Base-by-base conservation (phyloP, 2,797 vertebrate species). In the Aselliscus stoliczkanus region DNA sequence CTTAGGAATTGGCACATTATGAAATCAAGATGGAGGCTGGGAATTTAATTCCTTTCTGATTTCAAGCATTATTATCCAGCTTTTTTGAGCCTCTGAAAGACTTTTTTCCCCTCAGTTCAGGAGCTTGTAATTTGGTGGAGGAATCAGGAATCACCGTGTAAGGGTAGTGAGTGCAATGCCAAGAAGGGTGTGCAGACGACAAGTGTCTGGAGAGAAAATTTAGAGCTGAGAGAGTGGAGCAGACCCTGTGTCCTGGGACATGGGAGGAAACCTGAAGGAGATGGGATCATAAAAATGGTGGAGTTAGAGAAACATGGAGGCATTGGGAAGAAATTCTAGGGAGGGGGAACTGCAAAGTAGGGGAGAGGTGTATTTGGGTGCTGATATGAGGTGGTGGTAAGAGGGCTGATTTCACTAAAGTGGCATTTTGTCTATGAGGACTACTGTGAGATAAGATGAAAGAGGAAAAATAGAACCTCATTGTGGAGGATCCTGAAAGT, bases 111-210 rank as follows among this genome's bases (percentile, higher is more conserved):
- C 17, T 10, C 37, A 64, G 5, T 13, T 4, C 14, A 56, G 31
- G 42, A 64, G 15, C 23, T 60, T 84, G 20, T 0, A 62, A 4
- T 79, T 89, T 34, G 21, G 65, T 31, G 37, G 42, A 15, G 20
- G 29, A 29, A 13, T 79, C 5, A 31, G 23, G 34, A 83, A 39
- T 58, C 4, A 4, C 42, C 18, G 14, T 25, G 2, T 8, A 21
- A 12, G 0, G 0, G 21, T 5, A 37, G 39, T 1, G 0, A 6
- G 0, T 20, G 5, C 10, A 15, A 20, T 73, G 52, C 52, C 5
- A 18, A 7, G 11, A 37, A 60, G 31, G 12, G 23, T 25, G 1
- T 65, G 1, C 3, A 25, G 6, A 27, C 31, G 18, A 34, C 27
- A 37, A 44, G 4, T 34, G 4, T 83, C 20, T 14, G 47, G 47